These are phyloP conservation scores for Caretta caretta DNA, from an alignment of 2,113 vertebrate genomes.

Conservation along the genomic window DNA sequence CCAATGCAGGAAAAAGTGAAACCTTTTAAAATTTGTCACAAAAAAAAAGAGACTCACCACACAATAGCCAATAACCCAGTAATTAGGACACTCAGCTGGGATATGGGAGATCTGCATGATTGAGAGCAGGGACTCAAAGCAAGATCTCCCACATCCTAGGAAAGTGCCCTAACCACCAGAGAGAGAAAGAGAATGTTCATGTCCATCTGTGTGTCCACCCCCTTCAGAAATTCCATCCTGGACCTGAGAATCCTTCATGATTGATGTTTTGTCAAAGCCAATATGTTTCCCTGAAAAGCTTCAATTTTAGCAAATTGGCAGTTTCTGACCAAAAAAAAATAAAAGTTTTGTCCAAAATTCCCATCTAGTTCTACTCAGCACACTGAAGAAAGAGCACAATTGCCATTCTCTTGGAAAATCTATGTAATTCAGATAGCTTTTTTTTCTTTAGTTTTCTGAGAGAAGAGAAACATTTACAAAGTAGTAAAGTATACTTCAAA, in stretches of 20 bases:
- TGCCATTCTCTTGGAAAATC: conserved; percentile 17
- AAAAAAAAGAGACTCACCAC: neutral
- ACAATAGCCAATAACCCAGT: neutral
- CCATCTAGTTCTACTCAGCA: neutral
- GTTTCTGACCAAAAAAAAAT: neutral
- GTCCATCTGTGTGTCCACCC: neutral
- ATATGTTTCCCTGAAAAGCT: neutral
- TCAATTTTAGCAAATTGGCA: neutral
- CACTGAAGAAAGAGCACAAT: conserved; percentile 49
- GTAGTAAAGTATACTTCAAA: conserved; percentile 17
- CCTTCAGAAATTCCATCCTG: neutral
- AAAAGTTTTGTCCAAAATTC: neutral
- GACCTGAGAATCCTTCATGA: neutral
- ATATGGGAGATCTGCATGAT: neutral
- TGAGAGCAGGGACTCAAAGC: neutral
- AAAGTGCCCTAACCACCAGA: neutral
- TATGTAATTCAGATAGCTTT: conserved; percentile 4
- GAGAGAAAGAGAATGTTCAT: neutral
- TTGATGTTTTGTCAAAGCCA: neutral
- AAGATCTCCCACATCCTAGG: neutral
- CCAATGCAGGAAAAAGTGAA: neutral
- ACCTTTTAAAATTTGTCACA: neutral
- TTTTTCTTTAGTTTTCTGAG: conserved; percentile 52
- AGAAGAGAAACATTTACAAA: conserved; percentile 56
- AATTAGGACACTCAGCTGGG: neutral